Conservation (phyloP, 2,113 vertebrate species). For the Danionella cerebrum region DNA sequence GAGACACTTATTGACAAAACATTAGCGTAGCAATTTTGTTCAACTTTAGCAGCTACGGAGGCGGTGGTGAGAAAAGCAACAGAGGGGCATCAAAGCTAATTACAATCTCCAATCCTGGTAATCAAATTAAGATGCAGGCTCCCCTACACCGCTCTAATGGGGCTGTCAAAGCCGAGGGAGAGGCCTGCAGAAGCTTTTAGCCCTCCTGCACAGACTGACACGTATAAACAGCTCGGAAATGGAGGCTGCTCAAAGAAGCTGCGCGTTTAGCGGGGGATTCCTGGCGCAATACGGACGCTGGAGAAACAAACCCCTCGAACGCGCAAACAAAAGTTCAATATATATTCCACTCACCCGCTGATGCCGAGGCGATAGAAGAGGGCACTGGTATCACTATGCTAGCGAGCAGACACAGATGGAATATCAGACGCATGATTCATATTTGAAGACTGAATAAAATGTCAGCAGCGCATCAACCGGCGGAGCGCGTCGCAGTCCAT, state of each 20-base stretch:
- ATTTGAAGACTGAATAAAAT: slow-evolving; percentile 67
- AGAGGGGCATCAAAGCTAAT: not conserved
- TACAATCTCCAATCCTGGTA: not conserved
- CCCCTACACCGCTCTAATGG: not conserved
- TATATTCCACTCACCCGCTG: slow-evolving; percentile 59
- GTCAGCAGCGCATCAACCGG: slow-evolving; percentile 63
- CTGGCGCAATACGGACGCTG: not conserved
- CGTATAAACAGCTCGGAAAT: slow-evolving; percentile 1
- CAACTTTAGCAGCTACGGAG: not conserved
- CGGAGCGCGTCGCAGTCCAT: slow-evolving; percentile 56
- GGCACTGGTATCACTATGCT: slow-evolving; percentile 63
- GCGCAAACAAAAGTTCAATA: not conserved
- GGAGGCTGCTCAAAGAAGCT: not conserved
- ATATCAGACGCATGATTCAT: slow-evolving; percentile 79
- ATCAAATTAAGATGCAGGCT: not conserved
- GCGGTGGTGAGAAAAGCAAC: not conserved
- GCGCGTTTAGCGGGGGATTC: not conserved
- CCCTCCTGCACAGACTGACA: not conserved
- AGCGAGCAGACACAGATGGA: slow-evolving; percentile 71
- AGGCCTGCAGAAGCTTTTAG: slow-evolving; percentile 26
- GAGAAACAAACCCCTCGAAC: too few species aligned
- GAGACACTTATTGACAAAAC: not conserved
- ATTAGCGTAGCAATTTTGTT: not conserved
- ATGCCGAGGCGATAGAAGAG: slow-evolving; percentile 57
- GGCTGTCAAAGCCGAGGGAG: not conserved